Conservation (phyloP, 2,797 vertebrate species). For the Dallia pectoralis region DNA sequence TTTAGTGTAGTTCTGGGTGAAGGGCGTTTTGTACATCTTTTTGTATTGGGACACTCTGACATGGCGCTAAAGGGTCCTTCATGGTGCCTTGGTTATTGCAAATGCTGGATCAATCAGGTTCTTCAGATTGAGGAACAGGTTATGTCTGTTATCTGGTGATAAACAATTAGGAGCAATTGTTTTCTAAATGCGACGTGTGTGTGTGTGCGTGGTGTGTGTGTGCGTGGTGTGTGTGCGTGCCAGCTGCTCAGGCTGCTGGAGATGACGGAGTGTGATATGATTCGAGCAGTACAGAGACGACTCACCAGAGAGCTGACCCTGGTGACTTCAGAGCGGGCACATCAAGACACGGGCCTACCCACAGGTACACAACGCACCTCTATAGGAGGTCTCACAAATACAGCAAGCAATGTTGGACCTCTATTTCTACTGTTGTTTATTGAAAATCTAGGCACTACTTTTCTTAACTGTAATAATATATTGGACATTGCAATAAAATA, state of each 20-base stretch:
- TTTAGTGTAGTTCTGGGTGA: too few species aligned
- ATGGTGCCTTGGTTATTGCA: background rate
- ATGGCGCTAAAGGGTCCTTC: background rate
- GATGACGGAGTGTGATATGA: slow-evolving; percentile 77
- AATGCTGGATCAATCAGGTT: background rate
- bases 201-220: background rate
- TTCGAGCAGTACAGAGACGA: slow-evolving; percentile 70
- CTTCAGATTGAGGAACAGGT: background rate
- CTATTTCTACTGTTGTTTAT: background rate
- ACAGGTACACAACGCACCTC: slow-evolving; percentile 59
- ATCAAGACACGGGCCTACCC: slow-evolving; percentile 61
- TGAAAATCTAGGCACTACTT: background rate
- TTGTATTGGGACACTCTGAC: too few species aligned
- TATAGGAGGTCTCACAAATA: background rate
- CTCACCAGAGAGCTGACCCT: slow-evolving; percentile 66
- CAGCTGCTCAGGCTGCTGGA: slow-evolving; percentile 80
- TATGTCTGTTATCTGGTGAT: background rate
- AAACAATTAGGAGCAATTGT: background rate
- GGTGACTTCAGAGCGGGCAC: slow-evolving; percentile 72
- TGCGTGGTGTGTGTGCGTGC: too few species aligned
- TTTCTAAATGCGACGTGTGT: background rate
- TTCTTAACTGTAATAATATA: background rate
- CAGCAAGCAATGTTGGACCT: background rate
- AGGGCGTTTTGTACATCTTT: too few species aligned
- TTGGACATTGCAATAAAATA: too few species aligned